A percentile compares a stretch with the other conserved stretches of the same genome.
phyloP scores from a whole-genome alignment of 1,140 invertebrate genomes.

The Sarcophaga bullata region DNA sequence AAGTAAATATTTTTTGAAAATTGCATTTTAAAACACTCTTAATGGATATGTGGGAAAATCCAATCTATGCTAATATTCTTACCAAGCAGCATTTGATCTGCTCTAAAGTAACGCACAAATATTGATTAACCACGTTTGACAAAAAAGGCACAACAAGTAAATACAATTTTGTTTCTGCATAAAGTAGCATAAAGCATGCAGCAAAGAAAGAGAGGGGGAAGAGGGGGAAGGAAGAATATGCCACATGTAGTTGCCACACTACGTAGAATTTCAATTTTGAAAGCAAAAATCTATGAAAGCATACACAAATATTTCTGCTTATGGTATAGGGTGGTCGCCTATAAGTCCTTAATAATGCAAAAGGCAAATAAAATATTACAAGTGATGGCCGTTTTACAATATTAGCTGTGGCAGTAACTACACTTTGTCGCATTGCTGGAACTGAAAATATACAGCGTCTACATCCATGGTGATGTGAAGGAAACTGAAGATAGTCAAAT shows the following conservation, averaged over 20 bases:
- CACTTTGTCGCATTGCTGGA: background rate
- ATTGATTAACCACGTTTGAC: background rate
- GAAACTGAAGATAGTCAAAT: background rate
- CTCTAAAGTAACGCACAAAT: constrained; percentile 6
- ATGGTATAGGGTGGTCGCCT: no score
- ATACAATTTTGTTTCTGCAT: no score
- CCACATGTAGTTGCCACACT: background rate
- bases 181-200: background rate
- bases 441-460: background rate
- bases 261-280: background rate
- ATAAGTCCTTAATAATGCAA: no score
- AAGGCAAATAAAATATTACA: no score
- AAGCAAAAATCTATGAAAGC: background rate
- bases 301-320: no score
- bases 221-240: background rate
- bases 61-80: no score
- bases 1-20: no score
- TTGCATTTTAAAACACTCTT: no score
- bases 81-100: background rate
- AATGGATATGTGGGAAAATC: no score
- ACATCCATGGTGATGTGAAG: no score
- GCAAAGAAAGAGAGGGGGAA: background rate
- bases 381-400: background rate
- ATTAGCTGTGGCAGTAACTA: background rate
- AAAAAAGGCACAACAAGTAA: background rate